Conservation (phyloP, 2,113 vertebrate genomes). For the Ceyx melanurus region DNA sequence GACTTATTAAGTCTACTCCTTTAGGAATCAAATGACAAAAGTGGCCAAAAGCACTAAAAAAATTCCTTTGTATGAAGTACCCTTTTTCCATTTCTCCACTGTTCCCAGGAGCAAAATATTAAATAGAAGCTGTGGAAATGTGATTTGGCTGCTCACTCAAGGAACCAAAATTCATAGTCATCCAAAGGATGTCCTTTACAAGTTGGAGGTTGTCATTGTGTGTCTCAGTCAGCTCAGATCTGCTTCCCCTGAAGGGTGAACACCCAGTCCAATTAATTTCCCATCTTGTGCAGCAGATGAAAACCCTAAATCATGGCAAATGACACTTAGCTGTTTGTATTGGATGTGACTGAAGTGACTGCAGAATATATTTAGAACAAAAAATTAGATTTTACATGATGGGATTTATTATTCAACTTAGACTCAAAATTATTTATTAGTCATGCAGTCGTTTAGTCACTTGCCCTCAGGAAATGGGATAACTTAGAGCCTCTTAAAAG, state of each 20-base stretch:
- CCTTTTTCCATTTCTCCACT: neutral
- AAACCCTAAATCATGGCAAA: constrained; percentile 37
- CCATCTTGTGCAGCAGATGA: neutral
- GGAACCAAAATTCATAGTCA: neutral
- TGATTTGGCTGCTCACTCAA: neutral
- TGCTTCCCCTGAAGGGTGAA: neutral
- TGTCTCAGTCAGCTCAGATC: neutral
- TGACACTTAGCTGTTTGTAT: neutral
- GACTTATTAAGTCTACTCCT: neutral
- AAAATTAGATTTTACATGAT: neutral
- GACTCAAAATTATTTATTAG: constrained; percentile 33
- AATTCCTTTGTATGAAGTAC: neutral
- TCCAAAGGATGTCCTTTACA: neutral
- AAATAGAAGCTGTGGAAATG: neutral
- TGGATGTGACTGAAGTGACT: neutral
- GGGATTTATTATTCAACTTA: constrained; percentile 37
- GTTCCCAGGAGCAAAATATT: neutral
- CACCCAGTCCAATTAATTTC: neutral
- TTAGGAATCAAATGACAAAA: neutral
- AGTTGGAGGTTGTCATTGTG: neutral
- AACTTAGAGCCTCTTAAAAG: neutral
- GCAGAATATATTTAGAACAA: neutral
- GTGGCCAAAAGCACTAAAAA: neutral
- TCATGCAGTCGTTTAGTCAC: neutral
- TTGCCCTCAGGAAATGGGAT: neutral